Evolutionary conservation across 1,140 invertebrate species (phyloP).

Genomic region (Hypothenemus hampei): DNA sequence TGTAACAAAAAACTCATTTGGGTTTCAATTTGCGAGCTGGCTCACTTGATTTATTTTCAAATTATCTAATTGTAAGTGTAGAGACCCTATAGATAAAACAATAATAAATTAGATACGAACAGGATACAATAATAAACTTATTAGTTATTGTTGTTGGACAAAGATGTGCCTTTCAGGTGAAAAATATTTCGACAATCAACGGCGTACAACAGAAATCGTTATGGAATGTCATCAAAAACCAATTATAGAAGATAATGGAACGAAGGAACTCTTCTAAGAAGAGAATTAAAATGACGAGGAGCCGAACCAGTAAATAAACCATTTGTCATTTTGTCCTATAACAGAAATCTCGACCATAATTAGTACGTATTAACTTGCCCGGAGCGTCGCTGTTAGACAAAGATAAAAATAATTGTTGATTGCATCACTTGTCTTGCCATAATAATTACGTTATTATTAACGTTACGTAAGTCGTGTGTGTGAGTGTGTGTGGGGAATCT

Average conservation of each 20-base stretch:
- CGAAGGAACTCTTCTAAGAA: constrained; percentile 23
- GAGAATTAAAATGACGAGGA: constrained; percentile 21
- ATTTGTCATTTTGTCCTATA: constrained; percentile 30
- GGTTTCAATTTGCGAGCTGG: no score
- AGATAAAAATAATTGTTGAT: constrained; percentile 23
- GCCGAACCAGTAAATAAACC: constrained; percentile 22
- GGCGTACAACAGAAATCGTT: no score
- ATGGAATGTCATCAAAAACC: constrained; percentile 12
- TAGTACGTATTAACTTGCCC: constrained; percentile 23
- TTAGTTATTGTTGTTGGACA: no score
- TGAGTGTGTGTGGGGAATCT: constrained; percentile 25
- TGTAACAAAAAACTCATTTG: no score
- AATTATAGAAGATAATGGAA: constrained; percentile 4
- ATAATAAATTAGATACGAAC: no score
- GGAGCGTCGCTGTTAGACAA: constrained; percentile 5
- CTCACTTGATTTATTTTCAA: no score
- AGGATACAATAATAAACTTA: no score
- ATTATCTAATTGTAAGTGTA: no score
- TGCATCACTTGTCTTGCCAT: constrained; percentile 30
- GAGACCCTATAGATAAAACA: no score
- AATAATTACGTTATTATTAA: constrained; percentile 31
- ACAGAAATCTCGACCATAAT: constrained; percentile 27
- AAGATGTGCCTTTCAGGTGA: no score
- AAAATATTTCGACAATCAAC: no score
- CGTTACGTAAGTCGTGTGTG: constrained; percentile 27